Conservation (phyloP, 2,888 invertebrate species). For the Isoperla grammatica region DNA sequence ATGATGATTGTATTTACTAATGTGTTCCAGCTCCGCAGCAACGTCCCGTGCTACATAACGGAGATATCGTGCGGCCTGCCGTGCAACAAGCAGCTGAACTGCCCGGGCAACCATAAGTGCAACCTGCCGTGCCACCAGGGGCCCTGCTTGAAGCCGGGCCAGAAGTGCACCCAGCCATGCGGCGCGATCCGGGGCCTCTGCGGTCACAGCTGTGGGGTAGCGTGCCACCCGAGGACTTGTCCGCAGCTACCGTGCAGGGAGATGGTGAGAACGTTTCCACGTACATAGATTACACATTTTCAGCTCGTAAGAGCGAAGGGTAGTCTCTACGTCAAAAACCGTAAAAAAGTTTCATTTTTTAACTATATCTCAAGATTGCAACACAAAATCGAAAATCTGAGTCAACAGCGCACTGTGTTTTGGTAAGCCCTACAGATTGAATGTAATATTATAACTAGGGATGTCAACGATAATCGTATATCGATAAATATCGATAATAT, state of each 20-base stretch:
- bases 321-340: too few species aligned
- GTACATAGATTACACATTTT: too few species aligned
- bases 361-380: too few species aligned
- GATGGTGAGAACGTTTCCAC: conserved; percentile 59
- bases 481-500: too few species aligned
- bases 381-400: too few species aligned
- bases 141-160: conserved; percentile 58
- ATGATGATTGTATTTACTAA: too few species aligned
- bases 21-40: conserved; percentile 64
- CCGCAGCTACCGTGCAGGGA: conserved; percentile 66
- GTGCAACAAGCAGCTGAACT: conserved; percentile 73
- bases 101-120: conserved; percentile 76
- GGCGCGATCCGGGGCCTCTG: conserved; percentile 60
- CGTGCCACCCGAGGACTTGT: conserved; percentile 73
- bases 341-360: too few species aligned
- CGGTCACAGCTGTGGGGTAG: conserved; percentile 78
- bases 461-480: too few species aligned
- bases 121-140: conserved; percentile 73
- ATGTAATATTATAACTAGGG: too few species aligned
- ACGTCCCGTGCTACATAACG: conserved; percentile 80
- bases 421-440: too few species aligned
- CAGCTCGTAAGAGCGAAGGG: too few species aligned
- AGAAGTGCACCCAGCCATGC: conserved; percentile 75
- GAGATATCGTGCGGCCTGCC: conserved; percentile 88
- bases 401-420: too few species aligned